Evolutionary conservation across 2,888 invertebrate genomes (phyloP).

Genomic region (Tetheella fluctuosa): DNA sequence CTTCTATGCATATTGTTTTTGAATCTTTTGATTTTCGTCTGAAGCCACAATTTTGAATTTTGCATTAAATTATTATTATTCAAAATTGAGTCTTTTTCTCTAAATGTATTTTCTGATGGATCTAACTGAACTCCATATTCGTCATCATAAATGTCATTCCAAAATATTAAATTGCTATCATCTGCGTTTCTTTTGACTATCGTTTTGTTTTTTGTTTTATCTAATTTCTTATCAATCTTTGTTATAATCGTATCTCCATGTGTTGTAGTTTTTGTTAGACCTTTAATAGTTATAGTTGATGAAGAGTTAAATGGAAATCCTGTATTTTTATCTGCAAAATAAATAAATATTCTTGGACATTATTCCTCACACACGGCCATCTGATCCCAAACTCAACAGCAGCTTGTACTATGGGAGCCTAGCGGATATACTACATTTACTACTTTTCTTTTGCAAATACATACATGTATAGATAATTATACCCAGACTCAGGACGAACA

Average conservation of each 20-base stretch:
- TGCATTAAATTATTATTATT: slow-evolving; percentile 43
- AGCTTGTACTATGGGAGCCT: no score
- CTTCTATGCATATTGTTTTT: slow-evolving; percentile 39
- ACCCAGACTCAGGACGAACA: no score
- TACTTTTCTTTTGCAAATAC: no score
- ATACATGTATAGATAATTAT: no score
- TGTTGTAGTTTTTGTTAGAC: slow-evolving; percentile 10
- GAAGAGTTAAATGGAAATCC: not conserved
- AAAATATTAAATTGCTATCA: slow-evolving; percentile 58
- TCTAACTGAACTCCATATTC: slow-evolving; percentile 65
- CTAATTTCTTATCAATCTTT: not conserved
- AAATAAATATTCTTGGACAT: no score
- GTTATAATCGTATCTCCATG: slow-evolving; percentile 9
- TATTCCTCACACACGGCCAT: no score
- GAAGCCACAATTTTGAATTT: slow-evolving; percentile 61
- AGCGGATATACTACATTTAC: no score
- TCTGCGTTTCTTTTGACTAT: slow-evolving; percentile 60
- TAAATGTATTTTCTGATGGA: slow-evolving; percentile 44
- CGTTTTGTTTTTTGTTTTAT: slow-evolving; percentile 31
- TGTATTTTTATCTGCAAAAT: not conserved
- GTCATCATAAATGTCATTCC: slow-evolving; percentile 74
- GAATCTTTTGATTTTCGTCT: slow-evolving; percentile 54
- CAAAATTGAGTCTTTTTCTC: slow-evolving; percentile 43
- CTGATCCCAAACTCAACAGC: no score
- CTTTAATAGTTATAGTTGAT: slow-evolving; percentile 8